Conservation (phyloP, 2,888 invertebrate species). For the Cataglyphis albicans region DNA sequence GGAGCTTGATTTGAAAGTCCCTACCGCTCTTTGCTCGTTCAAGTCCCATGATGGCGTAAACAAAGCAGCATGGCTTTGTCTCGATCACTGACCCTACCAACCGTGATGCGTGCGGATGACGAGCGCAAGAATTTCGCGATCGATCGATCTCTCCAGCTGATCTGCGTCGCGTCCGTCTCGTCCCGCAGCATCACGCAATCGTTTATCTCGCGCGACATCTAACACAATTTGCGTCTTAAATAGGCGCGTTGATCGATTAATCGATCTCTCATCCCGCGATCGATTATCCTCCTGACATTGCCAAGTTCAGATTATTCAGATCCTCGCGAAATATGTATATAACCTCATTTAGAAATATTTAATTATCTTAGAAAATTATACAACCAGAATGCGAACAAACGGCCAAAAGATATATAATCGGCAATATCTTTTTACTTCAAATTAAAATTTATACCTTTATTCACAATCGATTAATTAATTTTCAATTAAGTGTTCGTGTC, state of each 20-base stretch:
- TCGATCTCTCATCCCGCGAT: not conserved
- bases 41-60: conserved; percentile 1
- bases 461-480: no score
- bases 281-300: not conserved
- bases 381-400: not conserved
- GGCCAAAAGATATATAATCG: not conserved
- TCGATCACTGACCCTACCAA: conserved; percentile 38
- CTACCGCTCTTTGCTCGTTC: not conserved
- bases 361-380: not conserved
- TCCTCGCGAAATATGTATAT: not conserved
- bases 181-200: not conserved
- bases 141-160: conserved; percentile 19
- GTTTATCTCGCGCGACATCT: no score
- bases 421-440: not conserved
- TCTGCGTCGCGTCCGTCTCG: not conserved
- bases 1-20: not conserved
- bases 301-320: not conserved
- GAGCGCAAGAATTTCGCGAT: not conserved
- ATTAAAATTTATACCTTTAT: not conserved
- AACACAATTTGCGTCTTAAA: not conserved
- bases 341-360: conserved; percentile 3
- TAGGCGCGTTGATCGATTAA: conserved; percentile 7
- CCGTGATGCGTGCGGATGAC: not conserved
- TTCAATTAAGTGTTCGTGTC: not conserved
- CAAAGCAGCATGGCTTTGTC: conserved; percentile 5